These are phyloP conservation scores for Aldabrachelys gigantea DNA, from an alignment of 2,113 vertebrate species.

Conservation along the genomic window DNA sequence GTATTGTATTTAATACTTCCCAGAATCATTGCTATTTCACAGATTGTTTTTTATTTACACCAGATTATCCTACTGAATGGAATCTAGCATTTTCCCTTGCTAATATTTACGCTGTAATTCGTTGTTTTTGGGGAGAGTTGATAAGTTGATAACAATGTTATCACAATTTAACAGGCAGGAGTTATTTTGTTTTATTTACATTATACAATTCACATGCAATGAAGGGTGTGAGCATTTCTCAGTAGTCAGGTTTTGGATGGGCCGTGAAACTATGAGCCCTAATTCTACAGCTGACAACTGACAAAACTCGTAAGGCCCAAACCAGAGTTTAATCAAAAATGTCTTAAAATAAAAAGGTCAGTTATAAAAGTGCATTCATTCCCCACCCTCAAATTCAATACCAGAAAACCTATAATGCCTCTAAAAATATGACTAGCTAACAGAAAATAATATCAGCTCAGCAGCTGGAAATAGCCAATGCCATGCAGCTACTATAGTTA, in stretches of 20 bases:
- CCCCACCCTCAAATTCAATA: not conserved
- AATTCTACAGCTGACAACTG: not conserved
- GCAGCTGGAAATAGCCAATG: not conserved
- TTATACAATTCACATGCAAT: rapidly evolving
- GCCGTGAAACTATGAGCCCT: not conserved
- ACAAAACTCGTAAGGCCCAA: not conserved
- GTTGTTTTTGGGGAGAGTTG: not conserved
- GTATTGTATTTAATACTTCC: not conserved
- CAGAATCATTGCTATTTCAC: not conserved
- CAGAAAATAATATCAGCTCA: not conserved
- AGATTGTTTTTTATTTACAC: not conserved
- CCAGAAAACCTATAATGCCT: not conserved
- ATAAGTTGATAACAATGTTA: slow-evolving; percentile 45
- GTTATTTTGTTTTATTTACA: not conserved
- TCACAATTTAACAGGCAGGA: not conserved
- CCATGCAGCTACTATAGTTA: not conserved
- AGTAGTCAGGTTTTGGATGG: not conserved
- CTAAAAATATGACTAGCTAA: not conserved
- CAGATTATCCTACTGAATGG: not conserved
- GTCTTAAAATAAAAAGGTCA: rapidly evolving
- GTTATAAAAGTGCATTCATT: not conserved
- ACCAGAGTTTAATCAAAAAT: not conserved
- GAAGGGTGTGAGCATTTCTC: not conserved
- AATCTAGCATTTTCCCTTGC: not conserved
- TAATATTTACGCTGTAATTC: not conserved